These are phyloP conservation scores for Gila orcuttii DNA, from an alignment of 2,113 vertebrate species.

Conservation along the genomic window DNA sequence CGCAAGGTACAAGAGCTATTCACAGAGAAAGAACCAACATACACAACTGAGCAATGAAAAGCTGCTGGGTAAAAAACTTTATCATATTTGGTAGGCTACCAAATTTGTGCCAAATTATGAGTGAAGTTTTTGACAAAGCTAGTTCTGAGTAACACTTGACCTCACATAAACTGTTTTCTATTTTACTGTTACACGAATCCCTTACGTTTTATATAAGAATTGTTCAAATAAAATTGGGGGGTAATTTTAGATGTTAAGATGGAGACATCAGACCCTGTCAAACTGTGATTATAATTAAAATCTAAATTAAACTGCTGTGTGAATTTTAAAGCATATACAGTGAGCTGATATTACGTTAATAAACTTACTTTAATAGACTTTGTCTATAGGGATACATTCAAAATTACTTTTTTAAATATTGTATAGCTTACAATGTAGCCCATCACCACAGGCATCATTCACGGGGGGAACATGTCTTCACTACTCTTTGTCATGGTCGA, in stretches of 20 bases:
- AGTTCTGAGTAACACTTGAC: neutral
- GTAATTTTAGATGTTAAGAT: neutral
- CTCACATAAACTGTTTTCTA: neutral
- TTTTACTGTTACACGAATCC: neutral
- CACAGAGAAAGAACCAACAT: neutral
- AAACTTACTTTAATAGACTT: neutral
- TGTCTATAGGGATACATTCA: neutral
- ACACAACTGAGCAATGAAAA: neutral
- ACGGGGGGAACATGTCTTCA: no score
- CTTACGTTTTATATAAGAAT: neutral
- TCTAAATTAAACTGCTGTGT: constrained; percentile 17
- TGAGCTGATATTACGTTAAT: neutral
- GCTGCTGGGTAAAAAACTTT: neutral
- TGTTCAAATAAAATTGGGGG: neutral
- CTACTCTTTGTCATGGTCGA: neutral
- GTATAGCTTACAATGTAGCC: neutral
- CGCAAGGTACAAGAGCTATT: neutral
- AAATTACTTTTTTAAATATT: constrained; percentile 1
- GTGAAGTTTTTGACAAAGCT: neutral
- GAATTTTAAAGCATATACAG: neutral
- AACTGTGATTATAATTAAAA: constrained; percentile 36
- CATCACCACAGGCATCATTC: neutral
- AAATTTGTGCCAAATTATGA: neutral
- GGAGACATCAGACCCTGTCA: neutral
- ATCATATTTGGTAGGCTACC: neutral